Conservation (phyloP, 2,113 vertebrate genomes). For the Python bivittatus region DNA sequence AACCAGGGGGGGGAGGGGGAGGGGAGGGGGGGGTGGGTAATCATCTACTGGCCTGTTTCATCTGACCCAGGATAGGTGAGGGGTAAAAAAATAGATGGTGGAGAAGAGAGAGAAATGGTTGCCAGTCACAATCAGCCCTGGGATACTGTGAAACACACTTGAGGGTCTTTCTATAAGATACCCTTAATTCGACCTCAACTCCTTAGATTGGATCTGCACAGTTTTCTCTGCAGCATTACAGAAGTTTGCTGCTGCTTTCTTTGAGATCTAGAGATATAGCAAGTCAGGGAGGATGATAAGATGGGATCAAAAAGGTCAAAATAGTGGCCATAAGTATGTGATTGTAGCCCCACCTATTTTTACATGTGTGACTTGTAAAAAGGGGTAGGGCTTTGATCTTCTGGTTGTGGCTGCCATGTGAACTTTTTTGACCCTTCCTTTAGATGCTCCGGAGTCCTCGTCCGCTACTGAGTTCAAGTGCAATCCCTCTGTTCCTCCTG, state of each 20-base stretch:
- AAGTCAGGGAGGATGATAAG: neutral
- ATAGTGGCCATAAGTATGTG: too few species aligned
- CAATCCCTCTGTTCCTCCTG: too few species aligned
- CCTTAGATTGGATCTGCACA: neutral
- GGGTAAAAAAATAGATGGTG: neutral
- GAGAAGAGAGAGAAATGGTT: conserved; percentile 3
- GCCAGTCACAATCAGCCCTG: neutral
- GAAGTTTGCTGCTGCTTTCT: neutral
- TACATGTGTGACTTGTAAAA: too few species aligned
- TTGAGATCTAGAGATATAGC: neutral
- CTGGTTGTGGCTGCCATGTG: too few species aligned
- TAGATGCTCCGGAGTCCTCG: too few species aligned
- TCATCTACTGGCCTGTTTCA: conserved; percentile 46
- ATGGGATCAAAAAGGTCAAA: too few species aligned
- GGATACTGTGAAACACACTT: neutral
- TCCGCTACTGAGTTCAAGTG: too few species aligned
- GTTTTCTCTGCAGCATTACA: neutral
- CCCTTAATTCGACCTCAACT: neutral
- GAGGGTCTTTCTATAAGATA: neutral
- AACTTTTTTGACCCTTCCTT: too few species aligned
- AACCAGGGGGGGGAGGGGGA: too few species aligned
- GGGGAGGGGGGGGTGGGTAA: too few species aligned
- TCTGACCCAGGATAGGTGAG: neutral
- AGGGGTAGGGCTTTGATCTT: too few species aligned
- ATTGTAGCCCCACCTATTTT: too few species aligned